phyloP scores from a whole-genome alignment of 1,140 invertebrate species.

The Drosophila santomea region DNA sequence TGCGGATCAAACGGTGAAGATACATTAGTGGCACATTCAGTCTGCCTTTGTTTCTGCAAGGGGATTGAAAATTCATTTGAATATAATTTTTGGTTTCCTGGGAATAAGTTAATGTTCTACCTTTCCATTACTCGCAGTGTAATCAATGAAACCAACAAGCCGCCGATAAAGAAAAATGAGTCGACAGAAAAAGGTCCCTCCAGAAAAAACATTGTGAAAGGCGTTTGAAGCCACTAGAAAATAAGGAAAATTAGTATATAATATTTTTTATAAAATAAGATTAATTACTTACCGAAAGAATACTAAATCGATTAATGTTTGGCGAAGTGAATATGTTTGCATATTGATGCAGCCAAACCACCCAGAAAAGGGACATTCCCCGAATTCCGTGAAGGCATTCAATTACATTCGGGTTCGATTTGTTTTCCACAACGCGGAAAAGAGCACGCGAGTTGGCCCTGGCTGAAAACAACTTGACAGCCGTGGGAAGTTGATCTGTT shows the following conservation, averaged over 20 bases:
- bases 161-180: constrained; percentile 89
- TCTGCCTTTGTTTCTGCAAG: constrained; percentile 44
- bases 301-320: constrained; percentile 51
- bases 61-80: background rate
- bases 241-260: no score
- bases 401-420: constrained; percentile 55
- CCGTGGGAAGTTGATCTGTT: constrained; percentile 22
- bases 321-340: constrained; percentile 22
- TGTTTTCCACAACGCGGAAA: constrained; percentile 21
- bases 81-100: no score
- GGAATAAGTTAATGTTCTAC: constrained; percentile 51
- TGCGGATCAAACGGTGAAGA: constrained; percentile 55
- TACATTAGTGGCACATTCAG: constrained; percentile 67
- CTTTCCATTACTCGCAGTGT: constrained; percentile 88
- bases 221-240: constrained; percentile 74
- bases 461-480: constrained; percentile 47
- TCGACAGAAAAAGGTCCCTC: constrained; percentile 88
- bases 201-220: constrained; percentile 86
- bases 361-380: constrained; percentile 87
- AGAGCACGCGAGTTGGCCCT: constrained; percentile 43
- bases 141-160: constrained; percentile 87
- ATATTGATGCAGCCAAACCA: constrained; percentile 84
- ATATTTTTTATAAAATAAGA: background rate
- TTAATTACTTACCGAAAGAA: background rate
- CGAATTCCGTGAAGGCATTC: constrained; percentile 86